A percentile compares a stretch with the other conserved stretches of the same genome.
phyloP scores from a whole-genome alignment of 2,888 invertebrate genomes.

The Chironomus riparius region DNA sequence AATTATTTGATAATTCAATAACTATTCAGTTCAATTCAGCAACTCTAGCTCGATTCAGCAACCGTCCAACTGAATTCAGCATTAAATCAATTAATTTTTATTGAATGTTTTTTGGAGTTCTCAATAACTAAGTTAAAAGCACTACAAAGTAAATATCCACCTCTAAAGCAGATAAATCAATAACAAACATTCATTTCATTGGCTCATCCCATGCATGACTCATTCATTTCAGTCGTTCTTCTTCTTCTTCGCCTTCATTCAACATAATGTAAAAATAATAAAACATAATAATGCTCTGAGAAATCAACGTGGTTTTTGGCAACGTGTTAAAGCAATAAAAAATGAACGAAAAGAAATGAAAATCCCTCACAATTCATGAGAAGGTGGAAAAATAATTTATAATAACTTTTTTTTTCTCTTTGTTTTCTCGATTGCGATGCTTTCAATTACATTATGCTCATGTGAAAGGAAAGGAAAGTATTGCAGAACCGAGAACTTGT shows the following conservation, averaged over 20 bases:
- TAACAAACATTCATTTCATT: conserved; percentile 3
- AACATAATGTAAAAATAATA: conserved; percentile 1
- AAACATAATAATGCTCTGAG: neutral
- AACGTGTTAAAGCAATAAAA: conserved; percentile 26
- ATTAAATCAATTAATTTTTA: too few species aligned
- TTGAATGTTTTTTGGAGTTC: too few species aligned
- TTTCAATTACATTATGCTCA: conserved; percentile 10
- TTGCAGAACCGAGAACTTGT: neutral
- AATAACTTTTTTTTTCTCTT: conserved; percentile 2
- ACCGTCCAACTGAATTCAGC: too few species aligned
- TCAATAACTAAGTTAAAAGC: too few species aligned
- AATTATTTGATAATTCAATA: too few species aligned
- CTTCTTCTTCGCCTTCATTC: neutral
- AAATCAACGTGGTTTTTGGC: conserved; percentile 5
- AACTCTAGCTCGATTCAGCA: too few species aligned
- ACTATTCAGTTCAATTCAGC: too few species aligned
- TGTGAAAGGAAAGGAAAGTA: neutral
- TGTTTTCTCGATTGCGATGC: neutral
- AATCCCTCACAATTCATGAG: neutral
- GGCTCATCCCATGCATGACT: conserved; percentile 12
- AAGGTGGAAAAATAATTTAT: conserved; percentile 22
- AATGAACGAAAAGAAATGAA: neutral
- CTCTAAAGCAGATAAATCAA: neutral
- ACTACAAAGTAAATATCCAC: neutral
- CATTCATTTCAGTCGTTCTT: neutral